Evolutionary conservation across 1,140 invertebrate genomes (phyloP).

Genomic region (Achroia grisella): DNA sequence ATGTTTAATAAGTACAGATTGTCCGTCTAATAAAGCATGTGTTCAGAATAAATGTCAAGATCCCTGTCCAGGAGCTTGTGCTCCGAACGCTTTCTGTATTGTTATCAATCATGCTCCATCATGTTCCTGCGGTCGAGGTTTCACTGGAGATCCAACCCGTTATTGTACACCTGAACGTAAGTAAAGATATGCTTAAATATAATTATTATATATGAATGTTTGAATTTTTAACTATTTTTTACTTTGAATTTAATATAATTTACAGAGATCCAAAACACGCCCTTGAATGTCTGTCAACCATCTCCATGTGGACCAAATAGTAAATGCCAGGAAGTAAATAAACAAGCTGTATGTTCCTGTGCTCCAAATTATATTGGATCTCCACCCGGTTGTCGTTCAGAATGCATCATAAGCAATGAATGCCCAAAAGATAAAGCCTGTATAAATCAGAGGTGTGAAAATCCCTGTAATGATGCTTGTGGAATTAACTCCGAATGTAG

Average conservation of each 20-base stretch:
- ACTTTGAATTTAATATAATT: conserved; percentile 13
- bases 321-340: conserved; percentile 76
- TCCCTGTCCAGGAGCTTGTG: conserved; percentile 84
- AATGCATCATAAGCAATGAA: conserved; percentile 79
- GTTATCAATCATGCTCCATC: conserved; percentile 84
- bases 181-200: no score
- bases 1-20: conserved; percentile 83
- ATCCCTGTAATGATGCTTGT: conserved; percentile 79
- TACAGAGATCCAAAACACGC: conserved; percentile 44
- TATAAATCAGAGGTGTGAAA: conserved; percentile 78
- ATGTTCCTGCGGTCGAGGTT: conserved; percentile 81
- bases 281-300: conserved; percentile 74
- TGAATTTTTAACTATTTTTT: background rate
- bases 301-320: conserved; percentile 81
- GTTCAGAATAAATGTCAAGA: conserved; percentile 81
- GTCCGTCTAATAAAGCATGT: conserved; percentile 79
- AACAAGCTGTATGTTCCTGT: conserved; percentile 78
- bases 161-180: conserved; percentile 77
- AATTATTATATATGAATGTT: background rate
- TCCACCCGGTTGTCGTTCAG: conserved; percentile 77
- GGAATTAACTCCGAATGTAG: conserved; percentile 78
- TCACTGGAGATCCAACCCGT: conserved; percentile 82
- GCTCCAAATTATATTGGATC: conserved; percentile 76
- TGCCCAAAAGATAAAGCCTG: conserved; percentile 79
- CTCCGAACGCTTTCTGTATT: conserved; percentile 81